Percentiles rank a stretch among this genome's conserved stretches.
phyloP scores from a whole-genome alignment of 2,797 vertebrate species.

The Esox lucius region DNA sequence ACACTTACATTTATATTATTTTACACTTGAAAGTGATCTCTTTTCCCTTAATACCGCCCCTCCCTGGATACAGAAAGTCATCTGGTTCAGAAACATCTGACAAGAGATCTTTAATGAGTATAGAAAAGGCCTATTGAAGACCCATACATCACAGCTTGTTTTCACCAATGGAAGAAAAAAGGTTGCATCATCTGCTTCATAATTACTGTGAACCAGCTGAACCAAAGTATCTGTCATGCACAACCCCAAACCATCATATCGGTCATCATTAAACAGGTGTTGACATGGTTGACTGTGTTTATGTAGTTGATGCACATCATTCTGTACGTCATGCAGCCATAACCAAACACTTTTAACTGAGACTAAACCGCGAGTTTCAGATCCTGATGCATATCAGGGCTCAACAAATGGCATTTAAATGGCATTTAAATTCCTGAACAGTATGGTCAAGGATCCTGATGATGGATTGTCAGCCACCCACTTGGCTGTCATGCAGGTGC shows the following conservation, averaged over 20 bases:
- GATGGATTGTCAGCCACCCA: no score
- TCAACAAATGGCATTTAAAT: no score
- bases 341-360: background rate
- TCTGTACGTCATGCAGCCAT: background rate
- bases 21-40: background rate
- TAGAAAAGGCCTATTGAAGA: slow-evolving; percentile 2
- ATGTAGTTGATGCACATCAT: slow-evolving; percentile 8
- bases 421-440: no score
- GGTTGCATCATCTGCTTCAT: background rate
- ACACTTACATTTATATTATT: slow-evolving; percentile 16
- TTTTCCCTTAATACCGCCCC: background rate
- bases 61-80: slow-evolving; percentile 3
- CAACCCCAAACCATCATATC: slow-evolving; percentile 3
- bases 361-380: background rate
- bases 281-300: background rate
- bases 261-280: slow-evolving; percentile 19
- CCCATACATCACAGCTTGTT: slow-evolving; percentile 16
- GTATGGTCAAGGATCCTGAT: no score
- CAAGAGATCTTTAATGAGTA: slow-evolving; percentile 16
- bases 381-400: background rate
- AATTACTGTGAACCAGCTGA: background rate
- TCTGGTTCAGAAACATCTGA: background rate
- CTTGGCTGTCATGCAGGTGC: no score
- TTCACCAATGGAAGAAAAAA: slow-evolving; percentile 1
- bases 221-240: background rate